Evolutionary conservation across 1,140 invertebrate species (phyloP).

Genomic region (Delia radicum): DNA sequence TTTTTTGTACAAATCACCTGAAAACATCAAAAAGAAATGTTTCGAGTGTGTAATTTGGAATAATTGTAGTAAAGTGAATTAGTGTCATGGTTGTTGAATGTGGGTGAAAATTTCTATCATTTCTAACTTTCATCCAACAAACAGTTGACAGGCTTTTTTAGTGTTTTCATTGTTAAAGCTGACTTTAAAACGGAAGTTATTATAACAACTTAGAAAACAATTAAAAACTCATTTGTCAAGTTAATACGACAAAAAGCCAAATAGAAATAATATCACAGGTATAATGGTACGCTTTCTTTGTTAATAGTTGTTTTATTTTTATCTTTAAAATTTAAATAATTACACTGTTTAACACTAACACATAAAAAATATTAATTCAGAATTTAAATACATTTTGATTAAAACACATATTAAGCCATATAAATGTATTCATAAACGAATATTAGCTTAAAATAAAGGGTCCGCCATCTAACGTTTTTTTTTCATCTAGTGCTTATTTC

Average conservation of each 20-base stretch:
- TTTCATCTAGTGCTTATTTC: too few relatives aligned
- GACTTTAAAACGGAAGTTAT: slow-evolving; percentile 12
- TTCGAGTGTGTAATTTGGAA: too few relatives aligned
- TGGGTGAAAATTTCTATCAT: neutral
- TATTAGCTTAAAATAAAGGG: too few relatives aligned
- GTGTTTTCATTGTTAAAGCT: neutral
- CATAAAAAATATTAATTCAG: too few relatives aligned
- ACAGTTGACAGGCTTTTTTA: neutral
- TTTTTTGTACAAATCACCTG: too few relatives aligned
- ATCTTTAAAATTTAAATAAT: neutral
- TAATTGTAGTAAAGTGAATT: too few relatives aligned
- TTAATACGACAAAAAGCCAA: neutral
- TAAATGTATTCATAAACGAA: too few relatives aligned
- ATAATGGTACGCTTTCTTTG: slow-evolving; percentile 6
- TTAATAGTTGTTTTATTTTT: neutral
- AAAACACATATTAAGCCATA: too few relatives aligned
- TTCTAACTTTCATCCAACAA: neutral
- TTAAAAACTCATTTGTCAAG: slow-evolving; percentile 17
- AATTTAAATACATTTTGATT: too few relatives aligned
- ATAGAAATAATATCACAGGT: neutral
- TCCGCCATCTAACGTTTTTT: too few relatives aligned
- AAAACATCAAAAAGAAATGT: too few relatives aligned
- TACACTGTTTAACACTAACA: too few relatives aligned
- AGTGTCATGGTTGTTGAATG: neutral
- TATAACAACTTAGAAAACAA: slow-evolving; percentile 19